Conservation (phyloP, 2,888 invertebrate genomes). For the Metalampra italica region DNA sequence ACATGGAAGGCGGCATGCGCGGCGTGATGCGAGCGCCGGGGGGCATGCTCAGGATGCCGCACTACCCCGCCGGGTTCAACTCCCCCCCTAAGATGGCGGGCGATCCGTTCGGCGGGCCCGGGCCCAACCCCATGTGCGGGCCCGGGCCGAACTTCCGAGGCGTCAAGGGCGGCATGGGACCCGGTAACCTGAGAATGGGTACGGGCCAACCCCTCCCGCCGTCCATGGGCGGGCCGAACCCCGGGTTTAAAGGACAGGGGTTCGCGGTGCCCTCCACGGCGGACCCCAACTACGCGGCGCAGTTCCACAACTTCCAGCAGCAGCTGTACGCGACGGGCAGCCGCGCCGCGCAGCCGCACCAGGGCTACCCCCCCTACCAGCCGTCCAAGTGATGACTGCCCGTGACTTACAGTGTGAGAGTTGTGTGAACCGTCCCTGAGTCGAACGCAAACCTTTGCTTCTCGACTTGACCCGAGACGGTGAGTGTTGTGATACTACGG, state of each 20-base stretch:
- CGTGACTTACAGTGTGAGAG: slow-evolving; percentile 4
- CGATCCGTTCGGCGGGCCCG: slow-evolving; percentile 50
- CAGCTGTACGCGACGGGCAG: slow-evolving; percentile 91
- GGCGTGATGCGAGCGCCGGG: slow-evolving; percentile 65
- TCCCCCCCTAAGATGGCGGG: slow-evolving; percentile 67
- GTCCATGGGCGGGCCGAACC: slow-evolving; percentile 84
- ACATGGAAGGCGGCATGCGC: slow-evolving; percentile 70
- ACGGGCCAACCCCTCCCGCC: slow-evolving; percentile 87
- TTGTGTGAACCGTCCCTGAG: slow-evolving; percentile 1
- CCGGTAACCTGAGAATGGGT: slow-evolving; percentile 52
- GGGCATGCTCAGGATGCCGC: slow-evolving; percentile 67
- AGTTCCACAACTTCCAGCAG: slow-evolving; percentile 97
- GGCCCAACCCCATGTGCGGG: slow-evolving; percentile 52
- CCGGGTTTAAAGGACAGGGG: slow-evolving; percentile 86
- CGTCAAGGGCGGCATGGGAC: slow-evolving; percentile 57
- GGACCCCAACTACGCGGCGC: slow-evolving; percentile 95
- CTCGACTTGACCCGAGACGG: background rate
- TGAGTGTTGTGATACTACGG: slow-evolving; percentile 6
- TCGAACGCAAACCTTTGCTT: background rate
- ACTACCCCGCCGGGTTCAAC: slow-evolving; percentile 66
- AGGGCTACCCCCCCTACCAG: slow-evolving; percentile 67
- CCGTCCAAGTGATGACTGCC: slow-evolving; percentile 67
- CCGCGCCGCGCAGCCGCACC: slow-evolving; percentile 64
- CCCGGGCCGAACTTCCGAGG: slow-evolving; percentile 55
- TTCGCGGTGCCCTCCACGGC: slow-evolving; percentile 91